Base-by-base conservation (phyloP, 1,140 invertebrate species). In the Saccostrea glomerata region DNA sequence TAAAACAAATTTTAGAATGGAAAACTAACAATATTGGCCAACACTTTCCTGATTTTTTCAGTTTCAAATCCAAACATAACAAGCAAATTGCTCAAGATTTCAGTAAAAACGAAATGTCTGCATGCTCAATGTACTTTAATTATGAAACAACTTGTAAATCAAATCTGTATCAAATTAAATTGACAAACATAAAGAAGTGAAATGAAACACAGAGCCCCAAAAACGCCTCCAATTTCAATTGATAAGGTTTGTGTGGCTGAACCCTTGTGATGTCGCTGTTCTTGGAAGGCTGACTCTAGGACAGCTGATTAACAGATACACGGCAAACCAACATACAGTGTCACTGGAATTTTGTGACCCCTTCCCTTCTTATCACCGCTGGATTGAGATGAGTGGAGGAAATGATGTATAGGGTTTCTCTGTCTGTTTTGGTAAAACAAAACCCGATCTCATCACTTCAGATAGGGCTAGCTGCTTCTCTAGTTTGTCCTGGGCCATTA, bases 51-150 rank as follows among this genome's bases (percentile, higher is more conserved):
- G n/a, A 60, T 60, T 60, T 6, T 60, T n/a, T 63, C 58, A 20
- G 58, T 63, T 20, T 63, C 58, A 63, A 63, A 77, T 25, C 13
- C 25, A 2, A 77, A 30, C 36, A 13, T 77, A 77, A 77, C 70
- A 77, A 36, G 23, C 70, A 77, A 30, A 30, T 77, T 77, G 70
- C 70, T 77, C 25, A 77, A 77, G 70, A 77, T 77, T 77, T 25
- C 25, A 30, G 25, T 30, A 77, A 77, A 25, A 30, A 36, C 23
- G 70, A 36, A 77, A 77, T 77, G 70, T 77, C 70, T 77, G 70
- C 70, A 77, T 77, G 70, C 70, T 77, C 70, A 77, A 77, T 77
- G 70, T 77, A 77, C 70, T 77, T 77, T 77, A 77, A 77, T 77
- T 77, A 77, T 77, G 70, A 77, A 77, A 36, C 70, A 77, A 77